These are phyloP conservation scores for Poicephalus meyeri DNA, from an alignment of 2,113 vertebrate species.

Conservation along the genomic window DNA sequence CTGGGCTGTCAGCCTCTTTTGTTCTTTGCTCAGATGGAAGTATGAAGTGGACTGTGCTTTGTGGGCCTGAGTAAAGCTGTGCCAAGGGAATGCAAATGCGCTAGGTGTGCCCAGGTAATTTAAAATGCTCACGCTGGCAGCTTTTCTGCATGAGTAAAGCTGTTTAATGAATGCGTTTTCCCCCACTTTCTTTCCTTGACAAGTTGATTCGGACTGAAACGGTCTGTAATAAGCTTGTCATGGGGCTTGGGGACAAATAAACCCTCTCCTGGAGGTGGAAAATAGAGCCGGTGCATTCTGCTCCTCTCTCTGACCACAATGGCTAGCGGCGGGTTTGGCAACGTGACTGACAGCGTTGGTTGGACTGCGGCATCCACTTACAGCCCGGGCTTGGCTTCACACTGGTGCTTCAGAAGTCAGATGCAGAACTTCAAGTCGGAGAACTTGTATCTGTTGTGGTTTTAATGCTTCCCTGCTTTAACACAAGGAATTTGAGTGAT, in stretches of 20 bases:
- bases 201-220: conserved; percentile 74
- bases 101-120: conserved; percentile 95
- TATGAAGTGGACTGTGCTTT: conserved; percentile 88
- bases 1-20: conserved; percentile 79
- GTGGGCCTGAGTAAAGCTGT: conserved; percentile 85
- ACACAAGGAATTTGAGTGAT: background rate
- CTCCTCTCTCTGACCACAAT: background rate
- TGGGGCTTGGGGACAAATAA: conserved; percentile 63
- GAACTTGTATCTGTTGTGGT: fast-evolving
- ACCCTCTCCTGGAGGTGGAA: conserved; percentile 60
- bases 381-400: background rate
- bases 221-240: conserved; percentile 71
- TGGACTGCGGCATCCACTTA: background rate
- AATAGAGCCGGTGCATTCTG: conserved; percentile 29
- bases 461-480: background rate
- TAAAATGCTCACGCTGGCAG: conserved; percentile 89
- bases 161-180: conserved; percentile 86
- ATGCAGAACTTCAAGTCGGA: background rate
- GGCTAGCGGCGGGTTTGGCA: background rate
- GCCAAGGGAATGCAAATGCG: conserved; percentile 89
- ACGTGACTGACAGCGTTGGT: background rate
- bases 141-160: conserved; percentile 90
- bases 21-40: conserved; percentile 87
- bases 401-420: background rate
- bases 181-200: conserved; percentile 79